A percentile compares a stretch with the other conserved stretches of the same genome.
Conservation (phyloP, 1,140 invertebrate species). For the Druon quercuslanigerum region DNA sequence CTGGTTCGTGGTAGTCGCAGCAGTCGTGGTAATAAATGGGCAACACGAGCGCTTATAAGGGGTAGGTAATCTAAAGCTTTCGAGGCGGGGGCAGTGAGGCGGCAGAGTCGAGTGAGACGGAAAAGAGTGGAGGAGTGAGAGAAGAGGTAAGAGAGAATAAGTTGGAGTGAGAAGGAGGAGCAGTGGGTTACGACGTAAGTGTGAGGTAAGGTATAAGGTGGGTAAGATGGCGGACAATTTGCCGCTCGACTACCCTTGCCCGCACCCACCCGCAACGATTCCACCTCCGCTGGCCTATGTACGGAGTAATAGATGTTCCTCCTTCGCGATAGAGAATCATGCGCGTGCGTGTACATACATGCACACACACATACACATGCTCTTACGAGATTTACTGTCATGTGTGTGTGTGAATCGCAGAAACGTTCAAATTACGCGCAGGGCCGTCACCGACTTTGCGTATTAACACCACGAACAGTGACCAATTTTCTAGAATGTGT, state of each 20-base stretch:
- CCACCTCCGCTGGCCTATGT: slow-evolving; percentile 63
- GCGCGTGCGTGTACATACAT: slow-evolving; percentile 43
- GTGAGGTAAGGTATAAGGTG: slow-evolving; percentile 73
- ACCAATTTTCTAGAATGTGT: slow-evolving; percentile 22
- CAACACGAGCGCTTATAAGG: slow-evolving; percentile 75
- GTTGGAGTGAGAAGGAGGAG: slow-evolving; percentile 50
- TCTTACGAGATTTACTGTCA: slow-evolving; percentile 39
- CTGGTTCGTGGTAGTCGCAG: slow-evolving; percentile 66
- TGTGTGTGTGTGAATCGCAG: slow-evolving; percentile 24
- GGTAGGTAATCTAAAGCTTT: slow-evolving; percentile 75
- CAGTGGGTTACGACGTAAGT: slow-evolving; percentile 48
- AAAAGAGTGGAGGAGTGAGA: slow-evolving; percentile 51
- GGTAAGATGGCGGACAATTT: slow-evolving; percentile 77
- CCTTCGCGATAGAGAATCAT: slow-evolving; percentile 60
- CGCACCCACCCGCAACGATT: slow-evolving; percentile 69
- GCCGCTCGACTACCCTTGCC: slow-evolving; percentile 75
- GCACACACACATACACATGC: slow-evolving; percentile 42
- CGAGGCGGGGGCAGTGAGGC: slow-evolving; percentile 58
- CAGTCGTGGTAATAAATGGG: slow-evolving; percentile 73
- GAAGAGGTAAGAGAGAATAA: slow-evolving; percentile 48
- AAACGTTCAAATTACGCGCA: slow-evolving; percentile 27
- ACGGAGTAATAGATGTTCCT: slow-evolving; percentile 74
- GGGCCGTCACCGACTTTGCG: slow-evolving; percentile 1
- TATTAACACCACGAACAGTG: slow-evolving; percentile 16
- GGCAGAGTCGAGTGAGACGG: slow-evolving; percentile 49